phyloP scores from a whole-genome alignment of 2,113 vertebrate species.

The Sarotherodon lohbergeri region DNA sequence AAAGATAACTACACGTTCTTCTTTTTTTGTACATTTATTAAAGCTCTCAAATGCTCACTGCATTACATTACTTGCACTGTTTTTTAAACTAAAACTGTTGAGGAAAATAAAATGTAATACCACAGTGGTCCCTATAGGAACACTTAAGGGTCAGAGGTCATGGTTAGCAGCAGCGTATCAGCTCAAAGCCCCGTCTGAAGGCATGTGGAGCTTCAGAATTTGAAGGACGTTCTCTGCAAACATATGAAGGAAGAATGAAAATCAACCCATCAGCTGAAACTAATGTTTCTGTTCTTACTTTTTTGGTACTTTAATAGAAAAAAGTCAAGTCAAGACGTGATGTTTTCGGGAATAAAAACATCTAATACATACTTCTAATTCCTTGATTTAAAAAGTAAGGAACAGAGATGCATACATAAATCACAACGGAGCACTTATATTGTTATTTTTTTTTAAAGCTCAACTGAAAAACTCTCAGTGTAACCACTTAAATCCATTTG shows the following conservation, averaged over 20 bases:
- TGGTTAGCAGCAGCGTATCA: constrained; percentile 33
- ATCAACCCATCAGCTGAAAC: neutral
- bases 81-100: neutral
- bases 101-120: neutral
- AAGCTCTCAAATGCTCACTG: neutral
- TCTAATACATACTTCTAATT: neutral
- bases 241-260: constrained; percentile 8
- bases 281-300: neutral
- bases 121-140: constrained; percentile 9
- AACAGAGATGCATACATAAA: neutral
- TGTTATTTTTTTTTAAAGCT: neutral
- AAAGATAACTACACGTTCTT: neutral
- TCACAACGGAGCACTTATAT: neutral
- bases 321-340: neutral
- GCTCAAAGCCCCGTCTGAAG: constrained; percentile 54
- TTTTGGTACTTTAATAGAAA: neutral
- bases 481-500: neutral
- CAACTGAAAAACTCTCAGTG: neutral
- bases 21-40: neutral
- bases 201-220: constrained; percentile 29
- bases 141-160: constrained; percentile 46
- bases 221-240: constrained; percentile 41
- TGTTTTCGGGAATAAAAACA: neutral
- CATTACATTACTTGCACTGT: neutral
- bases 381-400: neutral